Evolutionary conservation across 1,140 invertebrate species (phyloP), one percentile per base, ranked within the genome.

Genomic region (Maconellicoccus hirsutus): DNA sequence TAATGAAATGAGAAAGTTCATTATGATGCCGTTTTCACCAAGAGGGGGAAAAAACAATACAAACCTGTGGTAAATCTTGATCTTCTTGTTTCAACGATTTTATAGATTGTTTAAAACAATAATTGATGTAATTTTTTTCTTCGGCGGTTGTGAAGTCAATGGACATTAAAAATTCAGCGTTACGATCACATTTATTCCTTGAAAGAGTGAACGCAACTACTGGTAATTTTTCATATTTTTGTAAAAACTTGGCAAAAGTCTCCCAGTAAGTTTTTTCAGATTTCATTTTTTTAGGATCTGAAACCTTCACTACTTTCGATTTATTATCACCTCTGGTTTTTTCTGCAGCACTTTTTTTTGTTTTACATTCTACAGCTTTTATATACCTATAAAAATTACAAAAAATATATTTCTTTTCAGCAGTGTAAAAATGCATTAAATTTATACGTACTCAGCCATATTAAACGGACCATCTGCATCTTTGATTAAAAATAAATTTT

Each of bases 151-250:
- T 52, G 16, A 52, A 52, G n/a, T 52, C 42, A 19, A 52, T 52
- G n/a, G 42, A 52, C 42, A 52, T 52, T 8, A 93, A 78, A 52
- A 87, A 83, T 61, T 84, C 79, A 0, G 91, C 88, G 78, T 93
- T 94, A 71, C 84, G 82, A 77, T 96, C 79, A 77, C 90, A 94
- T 76, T 88, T 86, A 77, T 92, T 94, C 72, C 95, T 83, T 0
- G 95, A 98, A 72, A 99, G 86, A 8, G 91, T 94, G 77, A 99
- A 99, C 1, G 93, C 88, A 0, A 98, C 94, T 0, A 94, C 91
- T 0, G 97, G 96, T 63, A 98, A 81, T 76, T 94, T 89, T 73
- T 96, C 89, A 70, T 89, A 82, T 42, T 86, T 86, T 75, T 85
- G 83, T 3, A 96, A 82, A 78, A 71, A 71, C 22, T 33, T 59